Conservation (phyloP, 1,140 invertebrate genomes). For the Pissodes strobi region DNA sequence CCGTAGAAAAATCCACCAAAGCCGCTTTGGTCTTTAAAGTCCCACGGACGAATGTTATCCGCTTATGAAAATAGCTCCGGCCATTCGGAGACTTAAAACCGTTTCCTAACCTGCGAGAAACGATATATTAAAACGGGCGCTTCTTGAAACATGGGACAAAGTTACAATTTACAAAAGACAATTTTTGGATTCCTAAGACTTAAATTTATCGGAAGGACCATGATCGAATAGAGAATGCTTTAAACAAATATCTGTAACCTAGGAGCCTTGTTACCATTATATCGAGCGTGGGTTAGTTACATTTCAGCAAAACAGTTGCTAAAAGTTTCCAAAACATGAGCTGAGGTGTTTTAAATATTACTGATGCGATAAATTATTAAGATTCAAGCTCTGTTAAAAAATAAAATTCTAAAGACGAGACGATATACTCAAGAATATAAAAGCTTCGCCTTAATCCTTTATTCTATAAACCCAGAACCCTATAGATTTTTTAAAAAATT, state of each 20-base stretch:
- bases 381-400: slow-evolving; percentile 9
- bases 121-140: too few species aligned
- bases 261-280: too few species aligned
- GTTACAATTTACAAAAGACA: too few species aligned
- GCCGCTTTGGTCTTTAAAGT: not conserved
- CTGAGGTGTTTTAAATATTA: not conserved
- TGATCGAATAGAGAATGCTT: too few species aligned
- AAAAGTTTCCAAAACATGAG: too few species aligned
- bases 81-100: not conserved
- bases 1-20: not conserved
- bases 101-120: too few species aligned
- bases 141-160: too few species aligned
- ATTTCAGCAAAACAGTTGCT: too few species aligned
- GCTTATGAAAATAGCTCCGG: not conserved
- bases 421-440: not conserved
- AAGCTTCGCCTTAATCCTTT: slow-evolving; percentile 15
- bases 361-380: slow-evolving; percentile 10
- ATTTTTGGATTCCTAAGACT: too few species aligned
- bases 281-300: too few species aligned
- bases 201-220: too few species aligned
- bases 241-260: too few species aligned
- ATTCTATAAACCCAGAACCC: slow-evolving; percentile 10
- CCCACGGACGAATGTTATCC: not conserved
- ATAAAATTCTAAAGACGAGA: not conserved
- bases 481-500: slow-evolving; percentile 5